Percentiles rank a stretch among this genome's conserved stretches.
Evolutionary conservation across 2,113 vertebrate genomes (phyloP).

Genomic region (Synodontis membranacea): DNA sequence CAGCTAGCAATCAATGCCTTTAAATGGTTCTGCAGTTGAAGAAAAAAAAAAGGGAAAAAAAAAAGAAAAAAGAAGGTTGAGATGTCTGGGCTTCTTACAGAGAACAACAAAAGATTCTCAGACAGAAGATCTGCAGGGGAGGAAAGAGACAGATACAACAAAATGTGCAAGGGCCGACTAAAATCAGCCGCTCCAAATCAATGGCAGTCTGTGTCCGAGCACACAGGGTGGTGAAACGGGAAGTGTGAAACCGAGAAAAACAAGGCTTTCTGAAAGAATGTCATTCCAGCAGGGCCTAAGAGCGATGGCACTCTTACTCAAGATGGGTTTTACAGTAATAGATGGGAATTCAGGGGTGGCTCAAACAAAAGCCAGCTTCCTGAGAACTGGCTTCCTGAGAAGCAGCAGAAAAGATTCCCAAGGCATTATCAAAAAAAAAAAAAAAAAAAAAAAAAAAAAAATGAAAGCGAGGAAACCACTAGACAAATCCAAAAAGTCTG

Average conservation of each 20-base stretch:
- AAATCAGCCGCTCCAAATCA: constrained; percentile 67
- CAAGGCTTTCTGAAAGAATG: constrained; percentile 58
- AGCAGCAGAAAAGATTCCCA: neutral
- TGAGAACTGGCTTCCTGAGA: constrained; percentile 1
- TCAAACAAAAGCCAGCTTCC: constrained; percentile 32
- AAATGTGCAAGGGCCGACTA: constrained; percentile 43
- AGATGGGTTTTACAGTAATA: constrained; percentile 62
- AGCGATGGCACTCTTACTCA: constrained; percentile 52
- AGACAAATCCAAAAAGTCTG: constrained; percentile 6
- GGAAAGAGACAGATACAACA: constrained; percentile 54
- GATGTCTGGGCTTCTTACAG: constrained; percentile 47
- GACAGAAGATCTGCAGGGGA: constrained; percentile 61
- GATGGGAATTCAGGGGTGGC: constrained; percentile 54
- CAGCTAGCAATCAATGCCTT: constrained; percentile 47
- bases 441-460: constrained; percentile 16
- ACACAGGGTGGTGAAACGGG: constrained; percentile 60
- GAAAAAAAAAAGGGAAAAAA: constrained; percentile 25
- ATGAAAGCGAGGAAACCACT: constrained; percentile 24
- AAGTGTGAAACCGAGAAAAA: constrained; percentile 62
- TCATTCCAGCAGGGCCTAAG: constrained; percentile 56
- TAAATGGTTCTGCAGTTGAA: constrained; percentile 37
- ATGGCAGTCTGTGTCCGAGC: constrained; percentile 62
- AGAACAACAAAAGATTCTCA: constrained; percentile 60
- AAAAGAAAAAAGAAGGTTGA: constrained; percentile 35
- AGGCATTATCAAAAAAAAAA: constrained; percentile 17